Percentiles rank a stretch among this genome's conserved stretches.
Conservation (phyloP, 2,888 invertebrate species). For the Microchrysa polita region DNA sequence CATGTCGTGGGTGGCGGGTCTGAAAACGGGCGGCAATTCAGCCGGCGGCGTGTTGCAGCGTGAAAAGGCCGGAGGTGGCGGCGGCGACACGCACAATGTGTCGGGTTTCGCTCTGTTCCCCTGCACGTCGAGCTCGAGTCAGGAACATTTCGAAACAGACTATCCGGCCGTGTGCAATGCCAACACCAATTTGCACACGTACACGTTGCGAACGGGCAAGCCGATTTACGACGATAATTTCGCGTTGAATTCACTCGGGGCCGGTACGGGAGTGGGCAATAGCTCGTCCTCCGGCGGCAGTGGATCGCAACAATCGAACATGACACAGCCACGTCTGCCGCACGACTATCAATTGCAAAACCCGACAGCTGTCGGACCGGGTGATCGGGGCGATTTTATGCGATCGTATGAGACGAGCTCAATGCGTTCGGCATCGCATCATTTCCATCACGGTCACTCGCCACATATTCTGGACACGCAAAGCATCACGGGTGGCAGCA, state of each 20-base stretch:
- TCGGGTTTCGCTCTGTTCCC: slow-evolving; percentile 83
- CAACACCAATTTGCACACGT: slow-evolving; percentile 85
- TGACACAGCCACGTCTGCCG: neutral
- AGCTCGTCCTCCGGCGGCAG: slow-evolving; percentile 44
- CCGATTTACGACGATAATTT: slow-evolving; percentile 78
- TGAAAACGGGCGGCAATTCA: slow-evolving; percentile 66
- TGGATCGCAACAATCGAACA: neutral
- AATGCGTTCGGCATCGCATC: slow-evolving; percentile 51
- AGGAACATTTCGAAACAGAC: slow-evolving; percentile 83
- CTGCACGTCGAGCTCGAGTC: slow-evolving; percentile 84
- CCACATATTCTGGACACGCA: slow-evolving; percentile 34
- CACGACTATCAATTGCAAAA: slow-evolving; percentile 33
- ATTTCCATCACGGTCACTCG: slow-evolving; percentile 51
- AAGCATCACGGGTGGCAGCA: slow-evolving; percentile 50
- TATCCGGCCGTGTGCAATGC: slow-evolving; percentile 88
- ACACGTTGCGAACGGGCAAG: slow-evolving; percentile 80
- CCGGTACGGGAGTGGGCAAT: slow-evolving; percentile 46
- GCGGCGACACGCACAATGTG: slow-evolving; percentile 68
- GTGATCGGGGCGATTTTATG: slow-evolving; percentile 60
- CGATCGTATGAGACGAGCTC: slow-evolving; percentile 63
- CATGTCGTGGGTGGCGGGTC: slow-evolving; percentile 86
- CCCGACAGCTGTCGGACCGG: slow-evolving; percentile 24
- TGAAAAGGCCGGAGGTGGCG: slow-evolving; percentile 69
- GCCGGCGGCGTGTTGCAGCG: slow-evolving; percentile 68
- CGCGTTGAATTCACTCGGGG: slow-evolving; percentile 66